Percentiles rank a stretch among this genome's conserved stretches.
phyloP scores from a whole-genome alignment of 2,113 vertebrate species.

The Seriola dumerili region DNA sequence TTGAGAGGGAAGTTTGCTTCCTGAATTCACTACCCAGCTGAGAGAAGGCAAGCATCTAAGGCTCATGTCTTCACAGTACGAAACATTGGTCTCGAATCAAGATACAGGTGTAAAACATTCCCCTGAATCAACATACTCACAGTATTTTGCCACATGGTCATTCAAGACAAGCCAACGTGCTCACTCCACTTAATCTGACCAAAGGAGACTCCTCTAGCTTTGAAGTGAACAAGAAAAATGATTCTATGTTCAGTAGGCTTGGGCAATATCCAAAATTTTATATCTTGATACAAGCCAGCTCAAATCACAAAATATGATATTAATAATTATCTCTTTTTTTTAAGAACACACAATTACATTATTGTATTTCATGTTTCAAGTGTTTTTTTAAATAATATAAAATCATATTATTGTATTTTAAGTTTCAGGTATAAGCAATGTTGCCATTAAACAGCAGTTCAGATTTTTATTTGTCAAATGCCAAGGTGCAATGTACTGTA shows the following conservation, averaged over 20 bases:
- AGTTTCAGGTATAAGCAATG: too few relatives aligned
- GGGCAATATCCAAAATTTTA: too few relatives aligned
- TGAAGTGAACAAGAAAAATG: not conserved
- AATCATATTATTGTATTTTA: too few relatives aligned
- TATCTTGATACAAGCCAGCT: too few relatives aligned
- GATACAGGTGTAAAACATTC: not conserved
- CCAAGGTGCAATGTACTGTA: too few relatives aligned
- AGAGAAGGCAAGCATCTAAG: not conserved
- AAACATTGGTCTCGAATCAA: not conserved
- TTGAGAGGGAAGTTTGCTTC: not conserved
- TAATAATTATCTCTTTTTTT: too few relatives aligned
- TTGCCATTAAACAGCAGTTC: too few relatives aligned
- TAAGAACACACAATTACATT: too few relatives aligned
- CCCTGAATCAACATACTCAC: not conserved
- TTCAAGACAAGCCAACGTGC: not conserved
- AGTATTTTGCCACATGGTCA: not conserved
- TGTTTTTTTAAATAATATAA: too few relatives aligned
- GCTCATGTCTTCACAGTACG: not conserved
- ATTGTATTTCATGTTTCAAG: too few relatives aligned
- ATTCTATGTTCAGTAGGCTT: not conserved
- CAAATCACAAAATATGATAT: too few relatives aligned
- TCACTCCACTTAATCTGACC: not conserved
- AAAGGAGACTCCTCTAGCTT: not conserved
- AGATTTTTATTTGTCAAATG: too few relatives aligned
- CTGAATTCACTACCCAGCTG: not conserved